These are phyloP conservation scores for Jordanella pulchra DNA, from an alignment of 2,797 vertebrate species.

Conservation along the genomic window DNA sequence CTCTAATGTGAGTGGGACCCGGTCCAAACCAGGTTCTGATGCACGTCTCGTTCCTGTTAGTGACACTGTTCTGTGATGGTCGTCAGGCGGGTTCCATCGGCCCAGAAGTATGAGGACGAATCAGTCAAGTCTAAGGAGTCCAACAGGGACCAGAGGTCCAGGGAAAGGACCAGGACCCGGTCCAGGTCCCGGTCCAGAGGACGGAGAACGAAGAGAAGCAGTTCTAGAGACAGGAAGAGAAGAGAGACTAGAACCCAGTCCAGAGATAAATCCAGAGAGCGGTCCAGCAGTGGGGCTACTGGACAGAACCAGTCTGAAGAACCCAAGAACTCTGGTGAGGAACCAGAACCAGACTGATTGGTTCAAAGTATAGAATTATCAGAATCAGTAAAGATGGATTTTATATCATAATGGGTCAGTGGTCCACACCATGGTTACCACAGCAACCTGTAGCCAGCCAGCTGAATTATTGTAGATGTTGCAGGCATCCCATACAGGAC, in stretches of 20 bases:
- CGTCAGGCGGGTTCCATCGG: slow-evolving; percentile 50
- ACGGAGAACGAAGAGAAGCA: slow-evolving; percentile 1
- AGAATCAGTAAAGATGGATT: background rate
- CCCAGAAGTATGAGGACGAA: slow-evolving; percentile 53
- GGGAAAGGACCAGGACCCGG: background rate
- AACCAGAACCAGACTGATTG: background rate
- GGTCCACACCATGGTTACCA: background rate
- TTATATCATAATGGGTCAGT: no score
- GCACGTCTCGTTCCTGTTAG: fast-evolving
- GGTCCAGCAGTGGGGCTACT: slow-evolving; percentile 9
- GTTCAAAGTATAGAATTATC: background rate
- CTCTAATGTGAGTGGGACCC: slow-evolving; percentile 63
- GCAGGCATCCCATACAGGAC: background rate
- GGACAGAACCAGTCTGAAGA: slow-evolving; percentile 4
- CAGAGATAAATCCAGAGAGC: slow-evolving; percentile 12
- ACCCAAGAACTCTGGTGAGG: slow-evolving; percentile 18
- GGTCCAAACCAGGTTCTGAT: background rate
- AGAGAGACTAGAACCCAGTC: background rate
- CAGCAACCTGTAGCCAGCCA: background rate
- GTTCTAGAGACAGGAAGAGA: background rate
- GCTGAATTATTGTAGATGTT: no score
- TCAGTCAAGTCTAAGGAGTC: background rate
- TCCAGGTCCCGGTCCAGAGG: background rate
- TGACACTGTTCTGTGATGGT: background rate
- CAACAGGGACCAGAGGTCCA: background rate